Evolutionary conservation across 2,888 invertebrate species (phyloP).

Genomic region (Apamea crenata): DNA sequence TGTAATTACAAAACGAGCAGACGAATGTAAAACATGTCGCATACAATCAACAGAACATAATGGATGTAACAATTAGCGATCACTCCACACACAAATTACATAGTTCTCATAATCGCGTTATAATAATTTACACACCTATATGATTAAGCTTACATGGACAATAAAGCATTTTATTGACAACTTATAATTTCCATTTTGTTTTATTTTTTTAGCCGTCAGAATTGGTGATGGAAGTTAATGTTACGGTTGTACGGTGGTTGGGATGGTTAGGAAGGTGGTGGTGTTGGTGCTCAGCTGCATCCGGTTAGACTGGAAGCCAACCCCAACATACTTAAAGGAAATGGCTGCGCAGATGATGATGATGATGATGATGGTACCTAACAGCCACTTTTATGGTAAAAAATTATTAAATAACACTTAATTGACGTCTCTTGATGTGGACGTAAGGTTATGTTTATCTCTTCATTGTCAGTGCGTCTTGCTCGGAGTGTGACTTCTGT

Average conservation of each 20-base stretch:
- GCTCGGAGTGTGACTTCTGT: not conserved
- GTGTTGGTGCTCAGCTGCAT: no score
- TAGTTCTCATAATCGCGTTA: not conserved
- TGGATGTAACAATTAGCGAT: constrained; percentile 13
- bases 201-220: not conserved
- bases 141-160: not conserved
- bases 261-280: no score
- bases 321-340: no score
- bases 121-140: not conserved
- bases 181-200: not conserved
- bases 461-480: not conserved
- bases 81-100: not conserved
- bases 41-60: constrained; percentile 1
- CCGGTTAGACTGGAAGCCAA: no score
- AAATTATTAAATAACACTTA: no score
- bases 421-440: not conserved
- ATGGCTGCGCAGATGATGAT: no score
- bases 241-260: no score
- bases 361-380: no score
- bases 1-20: constrained; percentile 17
- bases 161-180: not conserved
- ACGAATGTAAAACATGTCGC: constrained; percentile 1
- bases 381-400: no score
- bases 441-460: not conserved
- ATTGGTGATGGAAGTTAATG: not conserved